Conservation (phyloP, 2,888 invertebrate species). For the Ichneumoninae sp. region DNA sequence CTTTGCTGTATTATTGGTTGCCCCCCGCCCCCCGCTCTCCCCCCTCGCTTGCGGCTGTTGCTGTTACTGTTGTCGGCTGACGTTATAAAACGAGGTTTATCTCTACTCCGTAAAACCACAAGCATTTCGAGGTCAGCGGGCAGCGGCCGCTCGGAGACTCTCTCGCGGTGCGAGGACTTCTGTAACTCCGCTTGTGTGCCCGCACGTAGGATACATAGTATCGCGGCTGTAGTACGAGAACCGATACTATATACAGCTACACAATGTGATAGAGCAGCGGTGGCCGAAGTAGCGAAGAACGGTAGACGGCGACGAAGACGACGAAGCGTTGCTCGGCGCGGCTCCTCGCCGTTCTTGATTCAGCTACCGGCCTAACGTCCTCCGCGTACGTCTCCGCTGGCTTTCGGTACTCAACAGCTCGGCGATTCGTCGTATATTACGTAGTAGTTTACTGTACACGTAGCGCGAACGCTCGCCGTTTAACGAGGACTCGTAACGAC, state of each 20-base stretch:
- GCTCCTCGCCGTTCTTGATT: conserved; percentile 15
- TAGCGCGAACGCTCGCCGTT: conserved; percentile 27
- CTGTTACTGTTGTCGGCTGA: conserved; percentile 41
- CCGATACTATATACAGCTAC: conserved; percentile 1
- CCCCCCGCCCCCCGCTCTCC: not conserved
- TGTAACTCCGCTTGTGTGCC: not conserved
- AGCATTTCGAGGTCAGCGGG: conserved; percentile 64
- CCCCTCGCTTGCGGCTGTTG: conserved; percentile 1
- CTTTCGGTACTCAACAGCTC: conserved; percentile 23
- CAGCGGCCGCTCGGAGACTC: conserved; percentile 22
- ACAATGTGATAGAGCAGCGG: conserved; percentile 6
- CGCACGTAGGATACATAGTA: conserved; percentile 1
- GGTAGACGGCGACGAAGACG: conserved; percentile 39
- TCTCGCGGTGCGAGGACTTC: conserved; percentile 27
- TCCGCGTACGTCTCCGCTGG: too few species aligned
- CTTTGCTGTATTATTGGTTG: conserved; percentile 16
- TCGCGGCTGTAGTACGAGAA: not conserved
- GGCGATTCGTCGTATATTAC: conserved; percentile 30
- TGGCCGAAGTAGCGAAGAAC: conserved; percentile 44
- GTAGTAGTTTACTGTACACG: conserved; percentile 11
- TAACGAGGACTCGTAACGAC: conserved; percentile 41
- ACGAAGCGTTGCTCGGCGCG: not conserved
- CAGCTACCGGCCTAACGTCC: not conserved
- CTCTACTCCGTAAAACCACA: conserved; percentile 57
- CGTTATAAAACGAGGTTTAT: conserved; percentile 60